Evolutionary conservation across 2,888 invertebrate species (phyloP).

Genomic region (Caenorhabditis sp.): DNA sequence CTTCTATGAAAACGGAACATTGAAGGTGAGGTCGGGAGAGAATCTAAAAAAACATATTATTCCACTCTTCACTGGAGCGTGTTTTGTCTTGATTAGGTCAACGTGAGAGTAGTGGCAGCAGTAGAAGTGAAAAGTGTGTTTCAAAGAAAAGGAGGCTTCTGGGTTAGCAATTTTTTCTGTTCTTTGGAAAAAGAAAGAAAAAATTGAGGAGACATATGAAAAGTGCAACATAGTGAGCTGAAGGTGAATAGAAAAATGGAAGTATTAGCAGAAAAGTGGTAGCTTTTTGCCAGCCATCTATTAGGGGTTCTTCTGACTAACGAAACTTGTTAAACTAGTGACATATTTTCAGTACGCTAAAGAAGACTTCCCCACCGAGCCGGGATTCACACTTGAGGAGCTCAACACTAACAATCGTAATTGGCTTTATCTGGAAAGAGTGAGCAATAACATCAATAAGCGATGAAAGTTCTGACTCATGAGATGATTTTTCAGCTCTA

Average conservation of each 20-base stretch:
- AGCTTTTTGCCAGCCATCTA: not conserved
- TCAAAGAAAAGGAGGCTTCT: slow-evolving; percentile 5
- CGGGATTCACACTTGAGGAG: slow-evolving; percentile 56
- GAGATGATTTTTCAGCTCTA: slow-evolving; percentile 67
- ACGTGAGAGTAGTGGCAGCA: not conserved
- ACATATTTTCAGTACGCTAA: slow-evolving; percentile 44
- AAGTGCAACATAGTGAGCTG: slow-evolving; percentile 17
- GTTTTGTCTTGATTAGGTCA: slow-evolving; percentile 50
- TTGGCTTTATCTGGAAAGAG: slow-evolving; percentile 63
- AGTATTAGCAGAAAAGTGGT: slow-evolving; percentile 2
- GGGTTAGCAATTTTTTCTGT: slow-evolving; percentile 27
- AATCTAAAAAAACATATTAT: slow-evolving; percentile 17
- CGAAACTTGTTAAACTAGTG: slow-evolving; percentile 1
- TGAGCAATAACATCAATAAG: slow-evolving; percentile 18
- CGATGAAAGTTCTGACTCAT: slow-evolving; percentile 6
- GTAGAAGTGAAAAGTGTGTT: not conserved
- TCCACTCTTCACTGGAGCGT: slow-evolving; percentile 50
- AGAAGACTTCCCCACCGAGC: slow-evolving; percentile 51
- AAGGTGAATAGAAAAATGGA: slow-evolving; percentile 15
- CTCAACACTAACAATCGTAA: slow-evolving; percentile 50
- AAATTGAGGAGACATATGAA: slow-evolving; percentile 10
- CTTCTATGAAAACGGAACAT: slow-evolving; percentile 55
- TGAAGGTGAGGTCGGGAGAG: slow-evolving; percentile 38
- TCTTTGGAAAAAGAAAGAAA: slow-evolving; percentile 5
- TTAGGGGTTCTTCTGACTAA: not conserved